A percentile compares a stretch with the other conserved stretches of the same genome.
Evolutionary conservation across 2,113 vertebrate species (phyloP).

Genomic region (Aythya baeri): DNA sequence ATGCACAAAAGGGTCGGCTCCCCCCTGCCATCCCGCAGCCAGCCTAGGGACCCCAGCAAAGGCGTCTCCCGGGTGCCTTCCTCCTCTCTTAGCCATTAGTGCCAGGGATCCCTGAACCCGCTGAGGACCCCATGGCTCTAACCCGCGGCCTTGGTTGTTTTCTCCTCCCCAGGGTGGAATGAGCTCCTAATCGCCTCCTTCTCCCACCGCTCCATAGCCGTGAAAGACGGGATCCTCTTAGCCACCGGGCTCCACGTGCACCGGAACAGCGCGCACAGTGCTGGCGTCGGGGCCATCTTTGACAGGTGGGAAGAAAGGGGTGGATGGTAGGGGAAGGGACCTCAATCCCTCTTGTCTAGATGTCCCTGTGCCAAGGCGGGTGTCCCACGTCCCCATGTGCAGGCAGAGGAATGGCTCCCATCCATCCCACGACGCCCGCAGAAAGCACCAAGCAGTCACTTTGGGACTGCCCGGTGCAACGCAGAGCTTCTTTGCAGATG

Average conservation of each 20-base stretch:
- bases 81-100: background rate
- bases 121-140: background rate
- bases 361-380: background rate
- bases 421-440: accelerated
- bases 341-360: background rate
- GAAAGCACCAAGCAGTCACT: background rate
- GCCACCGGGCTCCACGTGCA: conserved; percentile 97
- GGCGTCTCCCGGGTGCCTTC: accelerated
- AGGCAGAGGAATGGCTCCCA: background rate
- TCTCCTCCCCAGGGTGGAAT: conserved; percentile 89
- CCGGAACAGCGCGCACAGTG: conserved; percentile 96
- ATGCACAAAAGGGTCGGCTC: background rate
- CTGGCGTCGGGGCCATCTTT: conserved; percentile 97
- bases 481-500: conserved; percentile 36
- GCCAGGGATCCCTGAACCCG: accelerated
- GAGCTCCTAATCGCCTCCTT: conserved; percentile 98
- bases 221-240: conserved; percentile 96
- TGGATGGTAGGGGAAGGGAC: accelerated
- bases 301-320: conserved; percentile 85
- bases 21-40: background rate
- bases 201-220: conserved; percentile 95
- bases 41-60: background rate
- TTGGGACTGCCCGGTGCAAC: background rate
- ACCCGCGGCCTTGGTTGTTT: background rate
- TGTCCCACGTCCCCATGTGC: background rate